Percentiles rank a stretch among this genome's conserved stretches.
Conservation (phyloP, 2,113 vertebrate species). For the Corynorhinus townsendii region DNA sequence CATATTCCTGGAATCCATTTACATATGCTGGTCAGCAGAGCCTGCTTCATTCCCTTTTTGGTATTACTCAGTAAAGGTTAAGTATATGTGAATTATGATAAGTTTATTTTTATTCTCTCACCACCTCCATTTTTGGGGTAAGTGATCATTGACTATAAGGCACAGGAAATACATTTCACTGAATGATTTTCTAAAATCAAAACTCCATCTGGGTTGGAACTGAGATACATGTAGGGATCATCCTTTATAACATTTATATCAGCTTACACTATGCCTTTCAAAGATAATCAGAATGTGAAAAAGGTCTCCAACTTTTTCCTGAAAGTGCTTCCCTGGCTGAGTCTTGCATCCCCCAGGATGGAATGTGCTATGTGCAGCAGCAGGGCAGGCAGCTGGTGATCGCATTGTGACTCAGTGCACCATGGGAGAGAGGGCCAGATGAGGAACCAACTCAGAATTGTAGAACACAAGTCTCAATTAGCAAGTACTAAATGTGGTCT, state of each 20-base stretch:
- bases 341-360: no score
- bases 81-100: slow-evolving; percentile 38
- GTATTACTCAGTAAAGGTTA: slow-evolving; percentile 58
- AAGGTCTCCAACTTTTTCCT: background rate
- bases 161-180: slow-evolving; percentile 53
- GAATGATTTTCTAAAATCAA: slow-evolving; percentile 61
- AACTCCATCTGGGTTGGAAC: slow-evolving; percentile 21
- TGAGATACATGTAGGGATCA: background rate
- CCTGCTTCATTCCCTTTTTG: slow-evolving; percentile 17
- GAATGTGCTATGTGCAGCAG: background rate
- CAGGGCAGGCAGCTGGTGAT: background rate
- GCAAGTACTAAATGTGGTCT: background rate
- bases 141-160: slow-evolving; percentile 41
- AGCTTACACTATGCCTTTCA: slow-evolving; percentile 22
- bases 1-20: slow-evolving; percentile 60
- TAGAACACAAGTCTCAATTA: background rate
- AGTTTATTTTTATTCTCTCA: slow-evolving; percentile 48
- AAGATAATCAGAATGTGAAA: background rate
- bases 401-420: background rate
- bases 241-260: background rate
- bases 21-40: slow-evolving; percentile 46
- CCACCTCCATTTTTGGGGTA: slow-evolving; percentile 26
- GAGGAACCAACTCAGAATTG: background rate
- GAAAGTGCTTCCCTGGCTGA: background rate
- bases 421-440: background rate